Evolutionary conservation across 1,140 invertebrate genomes (phyloP).

Genomic region (Bombyx mandarina): DNA sequence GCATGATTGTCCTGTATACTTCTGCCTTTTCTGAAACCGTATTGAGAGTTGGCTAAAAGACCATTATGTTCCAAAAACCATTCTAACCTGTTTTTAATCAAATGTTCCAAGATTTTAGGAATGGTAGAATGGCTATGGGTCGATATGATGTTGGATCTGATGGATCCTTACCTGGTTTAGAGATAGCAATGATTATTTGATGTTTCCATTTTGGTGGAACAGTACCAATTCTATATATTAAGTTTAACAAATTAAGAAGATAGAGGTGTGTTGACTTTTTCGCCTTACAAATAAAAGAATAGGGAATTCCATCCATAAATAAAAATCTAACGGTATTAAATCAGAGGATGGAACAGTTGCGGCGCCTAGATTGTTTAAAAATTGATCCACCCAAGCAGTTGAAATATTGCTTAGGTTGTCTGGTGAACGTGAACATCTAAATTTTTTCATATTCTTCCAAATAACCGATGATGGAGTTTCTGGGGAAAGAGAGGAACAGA

Average conservation of each 20-base stretch:
- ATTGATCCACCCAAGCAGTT: not conserved
- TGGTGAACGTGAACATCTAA: not conserved
- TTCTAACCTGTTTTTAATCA: conserved; percentile 14
- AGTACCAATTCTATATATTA: not conserved
- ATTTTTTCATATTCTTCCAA: conserved; percentile 1
- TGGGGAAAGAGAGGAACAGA: not conserved
- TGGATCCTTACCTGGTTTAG: conserved; percentile 7
- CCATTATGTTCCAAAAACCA: conserved; percentile 15
- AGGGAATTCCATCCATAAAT: conserved; percentile 17
- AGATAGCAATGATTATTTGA: conserved; percentile 10
- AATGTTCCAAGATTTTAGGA: conserved; percentile 13
- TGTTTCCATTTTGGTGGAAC: conserved; percentile 7
- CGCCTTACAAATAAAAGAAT: conserved; percentile 18
- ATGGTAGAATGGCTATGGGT: conserved; percentile 6
- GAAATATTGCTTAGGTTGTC: not conserved
- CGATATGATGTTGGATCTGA: not conserved
- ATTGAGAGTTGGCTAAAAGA: conserved; percentile 15
- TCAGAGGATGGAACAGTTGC: not conserved
- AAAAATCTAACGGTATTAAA: not conserved
- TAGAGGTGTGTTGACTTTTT: conserved; percentile 2
- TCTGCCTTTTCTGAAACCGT: conserved; percentile 18
- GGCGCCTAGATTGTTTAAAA: not conserved
- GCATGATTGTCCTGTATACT: conserved; percentile 19
- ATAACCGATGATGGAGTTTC: not conserved
- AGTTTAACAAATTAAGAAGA: conserved; percentile 16